Base-by-base conservation (phyloP, 1,140 invertebrate species). In the Hyles euphorbiae region DNA sequence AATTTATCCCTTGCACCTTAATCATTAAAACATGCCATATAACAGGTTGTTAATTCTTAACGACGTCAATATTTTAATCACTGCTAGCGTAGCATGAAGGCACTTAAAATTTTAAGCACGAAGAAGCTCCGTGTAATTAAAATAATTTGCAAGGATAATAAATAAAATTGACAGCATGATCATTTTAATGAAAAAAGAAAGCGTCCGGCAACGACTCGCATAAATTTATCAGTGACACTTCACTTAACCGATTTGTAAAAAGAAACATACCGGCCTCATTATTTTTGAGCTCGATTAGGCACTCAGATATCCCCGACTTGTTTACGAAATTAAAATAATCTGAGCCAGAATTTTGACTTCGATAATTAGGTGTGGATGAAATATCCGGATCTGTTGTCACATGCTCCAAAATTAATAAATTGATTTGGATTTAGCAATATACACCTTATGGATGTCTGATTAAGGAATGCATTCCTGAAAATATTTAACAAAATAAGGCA, bases 281-380 rank as follows among this genome's bases (percentile, higher is more conserved):
- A 60, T 64, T 56, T 64, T 64, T 50, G 33, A 54, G 53, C 48
- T 56, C 32, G 48, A 60, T 64, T 64, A 64, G 50, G 11, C 34
- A 49, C 51, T 48, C 34, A n/a, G 49, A 51, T 55, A 36, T 9
- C 54, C 34, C 10, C 33, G 52, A n/a, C 52, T 53, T 40, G 50
- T 52, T 62, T 53, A 12, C 33, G 43, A 22, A 52, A 51, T 46
- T 43, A 47, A 60, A 60, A 60, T 64, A 64, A 56, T 56, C 57
- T 53, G 44, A 56, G 47, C 36, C 61, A 64, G 33, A 52, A 56
- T 50, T 48, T 56, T 36, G 54, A 60, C 48, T 59, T 34, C 9
- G 45, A 56, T 64, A 64, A 64, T 64, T 56, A 64, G 53, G 47
- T 46, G 43, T 64, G 57, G 43, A 64, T 49, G 36, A 51, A 59